A percentile compares a stretch with the other conserved stretches of the same genome.
Conservation (phyloP, 2,888 invertebrate species). For the Zaprionus lineosus region DNA sequence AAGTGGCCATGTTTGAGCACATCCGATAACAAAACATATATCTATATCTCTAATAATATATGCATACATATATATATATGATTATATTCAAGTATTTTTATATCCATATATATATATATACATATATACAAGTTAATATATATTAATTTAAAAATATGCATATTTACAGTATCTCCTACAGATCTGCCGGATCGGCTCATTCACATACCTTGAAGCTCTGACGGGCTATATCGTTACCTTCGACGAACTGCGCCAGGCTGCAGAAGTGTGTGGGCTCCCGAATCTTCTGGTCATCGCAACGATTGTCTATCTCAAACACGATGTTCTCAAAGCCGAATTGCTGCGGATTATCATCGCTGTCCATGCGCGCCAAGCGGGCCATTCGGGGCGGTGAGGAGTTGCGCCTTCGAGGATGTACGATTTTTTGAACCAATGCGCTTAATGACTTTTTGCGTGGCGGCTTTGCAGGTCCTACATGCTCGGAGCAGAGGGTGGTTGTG, state of each 20-base stretch:
- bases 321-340: slow-evolving; percentile 89
- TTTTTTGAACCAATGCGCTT: slow-evolving; percentile 39
- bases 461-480: slow-evolving; percentile 63
- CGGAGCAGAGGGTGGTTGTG: slow-evolving; percentile 87
- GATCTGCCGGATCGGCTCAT: background rate
- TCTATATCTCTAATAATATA: slow-evolving; percentile 36
- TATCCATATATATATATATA: slow-evolving; percentile 15
- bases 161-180: slow-evolving; percentile 39
- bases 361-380: slow-evolving; percentile 84
- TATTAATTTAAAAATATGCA: slow-evolving; percentile 12
- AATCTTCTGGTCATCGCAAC: slow-evolving; percentile 83
- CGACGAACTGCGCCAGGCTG: slow-evolving; percentile 91
- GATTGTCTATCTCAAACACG: slow-evolving; percentile 85
- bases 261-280: slow-evolving; percentile 87
- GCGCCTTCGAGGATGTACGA: slow-evolving; percentile 83
- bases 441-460: slow-evolving; percentile 68
- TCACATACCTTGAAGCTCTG: slow-evolving; percentile 87
- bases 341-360: slow-evolving; percentile 81
- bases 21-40: slow-evolving; percentile 63
- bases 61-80: slow-evolving; percentile 23
- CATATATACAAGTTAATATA: slow-evolving; percentile 35
- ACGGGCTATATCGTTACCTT: slow-evolving; percentile 91
- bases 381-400: slow-evolving; percentile 82
- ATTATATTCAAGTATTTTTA: too few relatives aligned
- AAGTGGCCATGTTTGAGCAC: slow-evolving; percentile 66